Base-by-base conservation (phyloP, 37 sponge, comb jelly and placozoan genomes). In the Aphrocallistes beatrix region DNA sequence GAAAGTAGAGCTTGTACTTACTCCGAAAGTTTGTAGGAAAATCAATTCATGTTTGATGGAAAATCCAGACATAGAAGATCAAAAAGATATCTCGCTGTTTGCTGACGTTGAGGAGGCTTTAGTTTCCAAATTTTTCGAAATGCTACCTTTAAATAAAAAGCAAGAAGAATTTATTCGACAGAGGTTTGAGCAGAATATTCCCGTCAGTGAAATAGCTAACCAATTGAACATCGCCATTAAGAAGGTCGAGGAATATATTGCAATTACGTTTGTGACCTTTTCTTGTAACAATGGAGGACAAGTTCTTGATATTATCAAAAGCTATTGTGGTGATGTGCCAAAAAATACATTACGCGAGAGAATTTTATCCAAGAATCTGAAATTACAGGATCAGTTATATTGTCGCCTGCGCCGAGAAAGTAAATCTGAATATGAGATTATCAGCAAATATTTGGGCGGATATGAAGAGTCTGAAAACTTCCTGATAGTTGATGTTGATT, bases 301-400 rank as follows among this genome's bases (percentile, higher is more conserved):
- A 60, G 21, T 13, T 60, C 21, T 60, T 3, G 75, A 19, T 21
- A 60, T 60, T 28, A 60, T 60, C n/a, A 21, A 60, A 30, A 60
- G n/a, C 3, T 25, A 32, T 13, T 32, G 10, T 60, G 17, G 17
- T 21, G 75, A 60, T 25, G n/a, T 60, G 3, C 10, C 8, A 60
- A 8, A 8, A 3, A 32, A 19, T 30, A 60, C 10, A 32, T 21
- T 60, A 13, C 75, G 75, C 10, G 34, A 60, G 75, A 60, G 3
- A 30, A 13, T 60, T 6, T 25, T 19, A 32, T 21, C 25, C 21
- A 60, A 28, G 8, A 28, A 60, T 60, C n/a, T 60, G 21, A 60
- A 60, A 60, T 60, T 60, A 60, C 75, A 60, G n/a, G 75, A 60
- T 60, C 75, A 60, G 21, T 28, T 60, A 6, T 60, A 30, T 60